Evolutionary conservation across 2,888 invertebrate genomes (phyloP).

Genomic region (Hirtodrosophila alboralis): DNA sequence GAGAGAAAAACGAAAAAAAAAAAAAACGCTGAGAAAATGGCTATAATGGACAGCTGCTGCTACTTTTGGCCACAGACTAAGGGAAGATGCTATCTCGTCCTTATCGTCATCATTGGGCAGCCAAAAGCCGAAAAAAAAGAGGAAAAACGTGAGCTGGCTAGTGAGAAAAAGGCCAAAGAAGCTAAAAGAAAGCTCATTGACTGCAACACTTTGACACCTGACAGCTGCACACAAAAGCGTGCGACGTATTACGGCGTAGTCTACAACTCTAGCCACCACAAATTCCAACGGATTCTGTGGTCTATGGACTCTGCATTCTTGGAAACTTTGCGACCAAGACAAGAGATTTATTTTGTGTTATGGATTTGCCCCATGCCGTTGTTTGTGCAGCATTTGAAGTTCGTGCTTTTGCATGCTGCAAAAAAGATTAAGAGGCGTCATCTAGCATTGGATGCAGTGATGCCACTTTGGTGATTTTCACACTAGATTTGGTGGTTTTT

Average conservation of each 20-base stretch:
- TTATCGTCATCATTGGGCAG: constrained; percentile 63
- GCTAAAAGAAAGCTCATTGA: constrained; percentile 62
- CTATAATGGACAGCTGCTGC: constrained; percentile 67
- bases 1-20: background rate
- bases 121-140: constrained; percentile 58
- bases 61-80: constrained; percentile 33
- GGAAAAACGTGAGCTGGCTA: constrained; percentile 49
- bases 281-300: constrained; percentile 10
- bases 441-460: constrained; percentile 23
- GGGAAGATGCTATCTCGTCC: constrained; percentile 59
- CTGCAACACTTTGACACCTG: constrained; percentile 76
- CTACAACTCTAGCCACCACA: constrained; percentile 10
- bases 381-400: constrained; percentile 27
- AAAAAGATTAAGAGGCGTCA: constrained; percentile 50
- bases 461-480: too few species aligned
- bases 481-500: too few species aligned
- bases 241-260: constrained; percentile 59
- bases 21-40: constrained; percentile 35
- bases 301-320: constrained; percentile 22
- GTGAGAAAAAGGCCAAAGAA: constrained; percentile 12
- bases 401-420: constrained; percentile 45
- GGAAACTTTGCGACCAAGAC: constrained; percentile 47
- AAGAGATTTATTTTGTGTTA: constrained; percentile 65
- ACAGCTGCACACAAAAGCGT: constrained; percentile 70
- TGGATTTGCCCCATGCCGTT: constrained; percentile 48